Percentiles rank a stretch among this genome's conserved stretches.
Evolutionary conservation across 2,113 vertebrate genomes (phyloP).

Genomic region (Hemicordylus capensis): DNA sequence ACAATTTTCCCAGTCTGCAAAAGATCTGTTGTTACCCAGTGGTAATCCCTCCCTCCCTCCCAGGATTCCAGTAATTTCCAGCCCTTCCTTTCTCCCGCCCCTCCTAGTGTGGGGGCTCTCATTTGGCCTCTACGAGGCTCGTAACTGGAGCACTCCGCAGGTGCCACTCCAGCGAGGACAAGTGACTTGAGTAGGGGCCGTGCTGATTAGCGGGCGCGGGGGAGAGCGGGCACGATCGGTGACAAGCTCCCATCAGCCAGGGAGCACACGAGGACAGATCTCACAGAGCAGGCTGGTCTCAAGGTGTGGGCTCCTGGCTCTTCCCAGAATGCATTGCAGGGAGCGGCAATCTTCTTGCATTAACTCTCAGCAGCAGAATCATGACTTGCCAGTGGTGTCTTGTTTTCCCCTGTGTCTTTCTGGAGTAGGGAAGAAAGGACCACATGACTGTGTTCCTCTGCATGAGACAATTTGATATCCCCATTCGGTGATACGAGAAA

Average conservation of each 20-base stretch:
- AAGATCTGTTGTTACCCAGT: not conserved
- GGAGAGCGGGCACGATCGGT: not conserved
- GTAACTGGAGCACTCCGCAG: conserved; percentile 24
- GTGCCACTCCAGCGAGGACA: not conserved
- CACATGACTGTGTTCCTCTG: not conserved
- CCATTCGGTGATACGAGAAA: not conserved
- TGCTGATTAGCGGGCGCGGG: not conserved
- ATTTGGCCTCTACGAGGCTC: conserved; percentile 53
- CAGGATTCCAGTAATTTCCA: not conserved
- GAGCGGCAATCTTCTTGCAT: not conserved
- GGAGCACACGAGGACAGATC: not conserved
- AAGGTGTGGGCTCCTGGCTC: not conserved
- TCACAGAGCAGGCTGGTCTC: not conserved
- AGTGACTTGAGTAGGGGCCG: not conserved
- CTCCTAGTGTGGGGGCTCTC: conserved; percentile 32
- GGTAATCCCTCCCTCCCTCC: not conserved
- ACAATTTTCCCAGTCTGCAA: no score
- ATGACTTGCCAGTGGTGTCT: no score
- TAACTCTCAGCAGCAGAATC: not conserved
- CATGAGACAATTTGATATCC: no score
- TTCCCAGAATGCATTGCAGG: not conserved
- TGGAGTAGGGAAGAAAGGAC: not conserved
- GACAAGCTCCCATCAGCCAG: not conserved
- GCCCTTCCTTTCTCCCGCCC: not conserved
- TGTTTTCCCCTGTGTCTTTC: no score